phyloP scores from a whole-genome alignment of 2,113 vertebrate species.

The Lophotis ruficrista region DNA sequence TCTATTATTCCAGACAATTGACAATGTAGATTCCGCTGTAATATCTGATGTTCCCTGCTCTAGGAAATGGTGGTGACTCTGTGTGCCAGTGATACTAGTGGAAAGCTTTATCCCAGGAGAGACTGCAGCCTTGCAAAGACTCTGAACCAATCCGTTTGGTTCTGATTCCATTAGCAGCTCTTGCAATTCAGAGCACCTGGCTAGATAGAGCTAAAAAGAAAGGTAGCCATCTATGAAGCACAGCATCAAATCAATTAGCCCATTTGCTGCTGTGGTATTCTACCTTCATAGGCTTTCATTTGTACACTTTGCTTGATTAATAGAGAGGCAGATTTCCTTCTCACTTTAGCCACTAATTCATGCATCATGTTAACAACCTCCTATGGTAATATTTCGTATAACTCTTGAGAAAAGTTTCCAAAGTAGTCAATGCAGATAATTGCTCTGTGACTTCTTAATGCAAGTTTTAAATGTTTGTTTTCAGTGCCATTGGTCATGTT shows the following conservation, averaged over 20 bases:
- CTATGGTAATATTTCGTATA: neutral
- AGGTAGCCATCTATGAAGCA: neutral
- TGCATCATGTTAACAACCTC: neutral
- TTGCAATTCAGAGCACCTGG: neutral
- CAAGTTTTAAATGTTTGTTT: slow-evolving; percentile 10
- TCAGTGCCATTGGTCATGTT: neutral
- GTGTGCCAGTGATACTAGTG: neutral
- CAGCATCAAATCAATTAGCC: neutral
- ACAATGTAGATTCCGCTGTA: neutral
- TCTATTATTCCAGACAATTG: neutral
- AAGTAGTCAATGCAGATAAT: neutral
- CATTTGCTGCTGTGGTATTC: neutral
- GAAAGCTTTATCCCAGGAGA: neutral
- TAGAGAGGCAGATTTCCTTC: neutral
- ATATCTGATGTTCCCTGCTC: neutral
- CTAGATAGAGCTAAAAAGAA: neutral
- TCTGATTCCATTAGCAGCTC: neutral
- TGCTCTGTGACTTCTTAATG: neutral
- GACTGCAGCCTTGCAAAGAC: neutral
- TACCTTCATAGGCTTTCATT: neutral
- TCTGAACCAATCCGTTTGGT: neutral
- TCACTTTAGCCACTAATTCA: neutral
- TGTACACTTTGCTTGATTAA: slow-evolving; percentile 27
- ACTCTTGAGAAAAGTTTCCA: neutral
- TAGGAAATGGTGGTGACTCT: neutral